Percentiles rank a stretch among this genome's conserved stretches.
These are phyloP conservation scores for Agapostemon virescens DNA, from an alignment of 2,888 invertebrate species.

Conservation along the genomic window DNA sequence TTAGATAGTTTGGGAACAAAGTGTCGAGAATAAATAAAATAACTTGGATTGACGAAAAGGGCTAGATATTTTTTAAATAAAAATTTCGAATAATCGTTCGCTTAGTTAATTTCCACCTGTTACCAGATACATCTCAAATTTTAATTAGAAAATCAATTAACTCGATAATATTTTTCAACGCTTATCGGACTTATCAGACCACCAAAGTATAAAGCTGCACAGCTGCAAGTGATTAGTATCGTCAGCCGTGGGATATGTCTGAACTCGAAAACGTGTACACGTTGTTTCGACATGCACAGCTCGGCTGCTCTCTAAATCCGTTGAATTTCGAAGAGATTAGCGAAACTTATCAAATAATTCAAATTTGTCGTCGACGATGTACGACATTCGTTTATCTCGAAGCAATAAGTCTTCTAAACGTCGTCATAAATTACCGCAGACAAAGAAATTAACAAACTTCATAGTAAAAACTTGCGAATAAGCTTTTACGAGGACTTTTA, in stretches of 20 bases:
- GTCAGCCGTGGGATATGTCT: not conserved
- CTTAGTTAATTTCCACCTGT: not conserved
- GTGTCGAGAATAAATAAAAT: too few relatives aligned
- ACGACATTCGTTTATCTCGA: not conserved
- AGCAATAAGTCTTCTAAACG: not conserved
- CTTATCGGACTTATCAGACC: not conserved
- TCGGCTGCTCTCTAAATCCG: not conserved
- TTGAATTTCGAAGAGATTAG: not conserved
- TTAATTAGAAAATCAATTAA: not conserved
- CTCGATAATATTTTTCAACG: not conserved
- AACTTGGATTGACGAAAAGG: too few relatives aligned
- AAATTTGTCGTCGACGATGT: not conserved
- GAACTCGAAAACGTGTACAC: not conserved
- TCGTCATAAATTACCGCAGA: too few relatives aligned
- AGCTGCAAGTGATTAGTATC: slow-evolving; percentile 4
- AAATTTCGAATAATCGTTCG: not conserved
- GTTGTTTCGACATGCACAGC: not conserved
- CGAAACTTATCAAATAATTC: not conserved
- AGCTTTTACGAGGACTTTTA: too few relatives aligned
- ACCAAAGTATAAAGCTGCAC: not conserved
- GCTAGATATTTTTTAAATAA: not conserved
- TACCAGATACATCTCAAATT: not conserved
- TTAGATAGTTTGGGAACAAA: not conserved
- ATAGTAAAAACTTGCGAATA: too few relatives aligned
- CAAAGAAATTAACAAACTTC: too few relatives aligned